Percentiles rank a stretch among this genome's conserved stretches.
phyloP scores from a whole-genome alignment of 2,797 vertebrate genomes.

The Coregonus ussuriensis region DNA sequence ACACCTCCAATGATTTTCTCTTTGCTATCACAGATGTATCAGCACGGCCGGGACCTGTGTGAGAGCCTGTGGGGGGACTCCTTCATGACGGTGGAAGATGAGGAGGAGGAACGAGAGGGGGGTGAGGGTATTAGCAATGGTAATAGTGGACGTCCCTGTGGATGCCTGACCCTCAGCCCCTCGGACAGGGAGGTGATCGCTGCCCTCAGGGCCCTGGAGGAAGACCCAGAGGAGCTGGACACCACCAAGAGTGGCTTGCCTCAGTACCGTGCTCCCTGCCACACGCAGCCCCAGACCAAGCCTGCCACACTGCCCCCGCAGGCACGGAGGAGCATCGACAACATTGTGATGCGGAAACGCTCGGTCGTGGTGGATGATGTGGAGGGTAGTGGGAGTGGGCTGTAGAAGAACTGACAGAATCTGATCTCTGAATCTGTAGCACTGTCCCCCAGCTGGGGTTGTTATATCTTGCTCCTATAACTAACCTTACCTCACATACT shows the following conservation, averaged over 20 bases:
- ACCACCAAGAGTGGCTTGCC: conserved; percentile 76
- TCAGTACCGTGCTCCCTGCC: conserved; percentile 69
- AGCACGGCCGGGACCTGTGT: conserved; percentile 80
- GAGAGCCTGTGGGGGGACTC: conserved; percentile 78
- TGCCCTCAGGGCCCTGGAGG: conserved; percentile 71
- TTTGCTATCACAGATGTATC: conserved; percentile 73
- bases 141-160: conserved; percentile 59
- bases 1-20: not conserved
- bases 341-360: conserved; percentile 67
- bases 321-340: conserved; percentile 50
- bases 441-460: not conserved
- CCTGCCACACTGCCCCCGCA: conserved; percentile 23
- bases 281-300: conserved; percentile 21
- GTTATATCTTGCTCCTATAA: conserved; percentile 38
- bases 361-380: conserved; percentile 67
- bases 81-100: conserved; percentile 76
- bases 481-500: conserved; percentile 44
- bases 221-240: conserved; percentile 74
- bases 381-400: conserved; percentile 82
- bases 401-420: conserved; percentile 56
- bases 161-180: conserved; percentile 78
- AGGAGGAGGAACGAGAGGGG: conserved; percentile 51
- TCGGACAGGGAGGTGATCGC: conserved; percentile 75
- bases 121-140: not conserved
- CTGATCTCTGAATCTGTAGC: conserved; percentile 1